Base-by-base conservation (phyloP, 2,888 invertebrate genomes). In the Drosophila parthenogenetica region DNA sequence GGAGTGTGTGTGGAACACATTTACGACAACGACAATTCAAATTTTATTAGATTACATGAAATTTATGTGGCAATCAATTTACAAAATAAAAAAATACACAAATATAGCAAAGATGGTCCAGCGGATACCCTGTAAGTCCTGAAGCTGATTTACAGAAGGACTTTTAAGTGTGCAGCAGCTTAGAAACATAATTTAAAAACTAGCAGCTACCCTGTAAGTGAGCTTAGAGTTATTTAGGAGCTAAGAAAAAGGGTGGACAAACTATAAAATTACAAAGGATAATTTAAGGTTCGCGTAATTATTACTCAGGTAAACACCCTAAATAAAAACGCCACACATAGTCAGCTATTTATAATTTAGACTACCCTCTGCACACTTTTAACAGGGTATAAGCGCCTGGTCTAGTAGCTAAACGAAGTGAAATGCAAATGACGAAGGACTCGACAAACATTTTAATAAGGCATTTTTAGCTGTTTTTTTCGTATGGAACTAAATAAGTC, bases 51-150 rank as follows among this genome's bases (percentile, higher is more conserved):
- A 85, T 85, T 84, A 87, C 79, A 81, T 73, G 82, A 84, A 85
- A 85, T 87, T 85, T 89, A 84, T 85, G 81, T 81, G 89, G 79
- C 87, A 85, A 85, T 89, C 89, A 85, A 89, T 79, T 87, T 81
- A 50, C 54, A 50, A 63, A 69, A 67, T 69, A 79, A 60, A 67
- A 54, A 46, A 69, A 59, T 57, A 39, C 29, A 16, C 49, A 35
- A 19, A 7, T n/a, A 43, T 8, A 35, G 22, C 25, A 53, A n/a
- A 10, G 43, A 1, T 5, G 4, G 25, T 4, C 13, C 13, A 17
- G 16, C 16, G 13, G 17, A 13, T 35, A 49, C 35, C 46, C 46
- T 46, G 35, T 35, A 35, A 49, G 25, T 14, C 17, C 4, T 5
- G 43, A 10, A 43, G 17, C 4, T 5, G 43, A 10, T 19, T 29